A percentile compares a stretch with the other conserved stretches of the same genome.
phyloP scores from a whole-genome alignment of 2,113 vertebrate species.

The Tychaedon coryphoeus region DNA sequence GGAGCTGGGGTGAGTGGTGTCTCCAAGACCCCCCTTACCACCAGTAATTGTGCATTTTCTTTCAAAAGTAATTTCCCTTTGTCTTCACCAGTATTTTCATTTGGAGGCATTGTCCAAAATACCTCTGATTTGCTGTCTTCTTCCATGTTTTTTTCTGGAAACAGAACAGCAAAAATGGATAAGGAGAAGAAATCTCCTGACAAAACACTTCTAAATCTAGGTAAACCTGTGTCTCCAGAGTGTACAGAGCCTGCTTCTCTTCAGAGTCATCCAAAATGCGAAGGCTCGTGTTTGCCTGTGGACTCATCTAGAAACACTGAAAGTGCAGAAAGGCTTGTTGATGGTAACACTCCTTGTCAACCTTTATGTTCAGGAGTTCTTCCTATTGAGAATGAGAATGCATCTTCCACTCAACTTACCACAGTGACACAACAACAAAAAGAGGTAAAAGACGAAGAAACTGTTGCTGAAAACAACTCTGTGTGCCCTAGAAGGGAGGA shows the following conservation, averaged over 20 bases:
- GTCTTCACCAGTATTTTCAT: slow-evolving; percentile 8
- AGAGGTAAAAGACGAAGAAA: not conserved
- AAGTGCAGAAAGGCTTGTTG: not conserved
- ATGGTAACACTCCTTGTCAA: not conserved
- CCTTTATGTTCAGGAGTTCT: not conserved
- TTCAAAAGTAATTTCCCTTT: not conserved
- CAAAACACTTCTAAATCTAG: not conserved
- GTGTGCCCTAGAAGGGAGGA: not conserved
- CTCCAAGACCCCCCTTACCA: not conserved
- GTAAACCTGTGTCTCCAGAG: not conserved
- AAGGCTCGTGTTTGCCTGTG: not conserved
- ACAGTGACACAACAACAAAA: not conserved
- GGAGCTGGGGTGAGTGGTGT: not conserved
- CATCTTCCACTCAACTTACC: not conserved
- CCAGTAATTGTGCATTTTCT: not conserved
- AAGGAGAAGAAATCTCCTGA: not conserved
- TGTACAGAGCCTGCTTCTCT: not conserved
- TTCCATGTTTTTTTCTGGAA: not conserved
- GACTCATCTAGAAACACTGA: not conserved
- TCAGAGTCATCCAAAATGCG: not conserved
- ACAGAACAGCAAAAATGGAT: not conserved
- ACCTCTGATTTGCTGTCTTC: not conserved
- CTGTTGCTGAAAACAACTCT: not conserved
- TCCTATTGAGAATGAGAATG: not conserved
- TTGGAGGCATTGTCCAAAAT: not conserved